Conservation (phyloP, 2,797 vertebrate species). For the Loris lydekkerianus region DNA sequence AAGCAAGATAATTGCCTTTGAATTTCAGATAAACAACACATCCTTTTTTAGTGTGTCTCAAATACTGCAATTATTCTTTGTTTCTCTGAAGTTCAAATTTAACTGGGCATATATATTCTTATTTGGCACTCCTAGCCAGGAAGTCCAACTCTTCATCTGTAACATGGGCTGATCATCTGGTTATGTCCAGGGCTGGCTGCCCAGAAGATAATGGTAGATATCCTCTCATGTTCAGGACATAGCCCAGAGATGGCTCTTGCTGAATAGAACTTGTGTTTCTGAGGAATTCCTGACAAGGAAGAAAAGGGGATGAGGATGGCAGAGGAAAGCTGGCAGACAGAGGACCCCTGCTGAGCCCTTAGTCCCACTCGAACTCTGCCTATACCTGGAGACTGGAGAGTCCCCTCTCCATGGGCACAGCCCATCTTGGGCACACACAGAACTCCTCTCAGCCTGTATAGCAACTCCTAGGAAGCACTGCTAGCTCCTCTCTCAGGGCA, state of each 20-base stretch:
- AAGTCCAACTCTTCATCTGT: not conserved
- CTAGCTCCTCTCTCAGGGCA: not conserved
- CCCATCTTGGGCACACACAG: not conserved
- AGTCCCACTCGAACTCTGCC: not conserved
- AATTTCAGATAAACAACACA: constrained; percentile 23
- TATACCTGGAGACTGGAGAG: not conserved
- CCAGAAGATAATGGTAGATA: too few relatives aligned
- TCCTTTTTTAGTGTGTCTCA: not conserved
- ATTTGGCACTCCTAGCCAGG: not conserved
- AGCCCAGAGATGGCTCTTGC: not conserved
- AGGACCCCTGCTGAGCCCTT: not conserved
- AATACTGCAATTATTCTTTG: not conserved
- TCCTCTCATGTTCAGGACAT: not conserved
- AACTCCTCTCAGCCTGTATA: not conserved
- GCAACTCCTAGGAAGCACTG: not conserved
- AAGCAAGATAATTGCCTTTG: not conserved
- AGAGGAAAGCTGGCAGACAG: not conserved
- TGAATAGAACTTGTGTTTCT: not conserved
- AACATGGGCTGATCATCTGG: not conserved
- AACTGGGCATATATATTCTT: not conserved
- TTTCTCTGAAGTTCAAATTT: not conserved
- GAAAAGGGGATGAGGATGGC: not conserved
- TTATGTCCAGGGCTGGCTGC: not conserved
- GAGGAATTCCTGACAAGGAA: not conserved
- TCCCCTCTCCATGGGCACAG: rapidly evolving